A percentile compares a stretch with the other conserved stretches of the same genome.
These are phyloP conservation scores for Vespertilio murinus DNA, from an alignment of 2,797 vertebrate genomes.

Conservation along the genomic window DNA sequence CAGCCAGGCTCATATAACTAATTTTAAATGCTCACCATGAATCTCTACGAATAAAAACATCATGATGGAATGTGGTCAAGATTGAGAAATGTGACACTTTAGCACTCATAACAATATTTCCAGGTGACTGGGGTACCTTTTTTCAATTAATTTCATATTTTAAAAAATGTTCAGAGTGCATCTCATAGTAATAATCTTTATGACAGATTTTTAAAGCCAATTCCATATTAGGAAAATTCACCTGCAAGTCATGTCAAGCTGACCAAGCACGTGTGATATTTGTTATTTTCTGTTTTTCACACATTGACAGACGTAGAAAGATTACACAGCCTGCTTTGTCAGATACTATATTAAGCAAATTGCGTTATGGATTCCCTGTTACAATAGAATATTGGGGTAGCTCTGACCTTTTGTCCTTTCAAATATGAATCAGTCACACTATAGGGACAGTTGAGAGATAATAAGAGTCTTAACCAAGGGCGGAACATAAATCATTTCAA, in stretches of 20 bases:
- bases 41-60: neutral
- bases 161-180: neutral
- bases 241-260: neutral
- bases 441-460: neutral
- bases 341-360: neutral
- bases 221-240: neutral
- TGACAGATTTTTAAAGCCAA: slow-evolving; percentile 14
- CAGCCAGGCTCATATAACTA: neutral
- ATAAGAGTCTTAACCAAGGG: neutral
- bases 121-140: neutral
- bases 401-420: neutral
- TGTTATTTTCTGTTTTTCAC: neutral
- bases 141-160: neutral
- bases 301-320: neutral
- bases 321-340: neutral
- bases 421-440: neutral
- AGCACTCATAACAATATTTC: neutral
- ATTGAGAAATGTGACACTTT: neutral
- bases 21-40: neutral
- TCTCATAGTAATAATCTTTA: neutral
- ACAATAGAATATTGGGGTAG: neutral
- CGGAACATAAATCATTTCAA: neutral
- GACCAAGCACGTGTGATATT: neutral
- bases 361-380: neutral
- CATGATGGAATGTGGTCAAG: neutral